Conservation (phyloP, 2,113 vertebrate species). For the Formicarius rufipectus region DNA sequence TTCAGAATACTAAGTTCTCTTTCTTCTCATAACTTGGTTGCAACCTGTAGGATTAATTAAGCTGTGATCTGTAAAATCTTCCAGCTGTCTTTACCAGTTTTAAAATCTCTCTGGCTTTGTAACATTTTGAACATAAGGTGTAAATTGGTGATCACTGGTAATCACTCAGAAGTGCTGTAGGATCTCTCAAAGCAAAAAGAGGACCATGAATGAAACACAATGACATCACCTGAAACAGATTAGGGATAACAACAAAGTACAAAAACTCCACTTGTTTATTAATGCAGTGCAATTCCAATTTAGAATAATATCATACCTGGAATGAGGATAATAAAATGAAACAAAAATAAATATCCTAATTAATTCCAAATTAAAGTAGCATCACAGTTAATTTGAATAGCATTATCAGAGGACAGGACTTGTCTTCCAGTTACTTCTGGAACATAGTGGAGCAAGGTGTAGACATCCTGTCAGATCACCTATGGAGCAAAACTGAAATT, state of each 20-base stretch:
- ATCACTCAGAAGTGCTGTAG: background rate
- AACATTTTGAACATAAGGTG: background rate
- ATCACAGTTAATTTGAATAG: background rate
- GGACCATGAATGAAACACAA: background rate
- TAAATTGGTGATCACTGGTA: background rate
- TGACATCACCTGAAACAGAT: background rate
- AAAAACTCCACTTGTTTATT: background rate
- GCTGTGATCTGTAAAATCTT: background rate
- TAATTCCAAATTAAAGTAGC: background rate
- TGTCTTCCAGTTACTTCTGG: background rate
- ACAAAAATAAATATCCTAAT: background rate
- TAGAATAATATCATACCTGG: background rate
- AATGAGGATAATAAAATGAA: background rate
- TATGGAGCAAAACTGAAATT: background rate
- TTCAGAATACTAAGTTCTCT: background rate
- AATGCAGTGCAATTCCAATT: background rate
- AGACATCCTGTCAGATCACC: background rate
- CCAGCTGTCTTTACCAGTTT: background rate
- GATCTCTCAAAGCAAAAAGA: background rate
- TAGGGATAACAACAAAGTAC: background rate
- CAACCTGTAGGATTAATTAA: background rate
- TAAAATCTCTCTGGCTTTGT: background rate
- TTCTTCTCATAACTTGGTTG: background rate
- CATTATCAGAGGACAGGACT: background rate
- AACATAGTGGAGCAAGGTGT: background rate